Base-by-base conservation (phyloP, 1,140 invertebrate genomes). In the Prorops nasuta region DNA sequence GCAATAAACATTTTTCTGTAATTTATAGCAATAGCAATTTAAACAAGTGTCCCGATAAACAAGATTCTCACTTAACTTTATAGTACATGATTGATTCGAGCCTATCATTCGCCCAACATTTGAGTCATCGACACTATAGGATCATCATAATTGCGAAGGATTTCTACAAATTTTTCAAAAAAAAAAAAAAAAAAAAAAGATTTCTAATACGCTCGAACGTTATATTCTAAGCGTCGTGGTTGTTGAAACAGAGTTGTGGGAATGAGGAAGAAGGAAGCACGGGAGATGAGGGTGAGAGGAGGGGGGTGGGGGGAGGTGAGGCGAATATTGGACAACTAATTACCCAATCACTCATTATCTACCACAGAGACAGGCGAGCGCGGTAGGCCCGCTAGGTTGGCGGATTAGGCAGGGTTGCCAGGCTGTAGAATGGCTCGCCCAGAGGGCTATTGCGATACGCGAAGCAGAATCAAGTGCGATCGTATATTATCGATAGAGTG, bases 341-440 rank as follows among this genome's bases (percentile, higher is more conserved):
- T 63, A 67, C 63, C 64, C 66, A 67, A 67, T 67, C 64, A 62
- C 55, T 67, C 64, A 66, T 67, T 67, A 67, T 66, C 64, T 61
- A 60, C 38, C 63, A 42, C 58, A 63, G 58, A 53, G 50, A 50
- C 51, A 49, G 46, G 45, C n/a, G 16, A 6, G 45, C 7, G 31
- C 8, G 14, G 14, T 9, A 17, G 46, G 46, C 53, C 49, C 47
- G 50, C 54, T 63, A 58, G 62, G 50, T 60, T 51, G 63, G 37
- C 36, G 58, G 49, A 15, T 24, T 40, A 49, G 57, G 60, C 55
- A 45, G 24, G 51, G 24, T 54, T 43, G 52, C 54, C 24, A 10
- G 4, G 24, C n/a, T n/a, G 51, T 55, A 63, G 58, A 54, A 54
- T 58, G 50, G 21, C 31, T 59, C 63, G 60, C 60, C 60, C 60